These are phyloP conservation scores for Cryptotermes secundus DNA, from an alignment of 1,140 invertebrate genomes.

Conservation along the genomic window DNA sequence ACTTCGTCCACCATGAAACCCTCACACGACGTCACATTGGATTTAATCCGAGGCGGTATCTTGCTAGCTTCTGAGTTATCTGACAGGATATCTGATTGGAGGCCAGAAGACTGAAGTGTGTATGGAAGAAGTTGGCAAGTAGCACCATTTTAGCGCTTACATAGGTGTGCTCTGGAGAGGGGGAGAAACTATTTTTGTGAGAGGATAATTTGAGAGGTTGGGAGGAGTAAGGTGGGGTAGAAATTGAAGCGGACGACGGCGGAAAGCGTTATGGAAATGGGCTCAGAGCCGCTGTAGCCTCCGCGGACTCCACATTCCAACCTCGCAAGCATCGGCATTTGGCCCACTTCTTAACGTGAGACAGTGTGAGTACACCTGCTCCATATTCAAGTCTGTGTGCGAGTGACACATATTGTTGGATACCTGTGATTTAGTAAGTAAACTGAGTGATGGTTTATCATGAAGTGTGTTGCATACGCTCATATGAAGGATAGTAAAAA, in stretches of 20 bases:
- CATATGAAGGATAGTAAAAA: too few species aligned
- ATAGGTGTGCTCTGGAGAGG: not conserved
- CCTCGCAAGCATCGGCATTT: constrained; percentile 40
- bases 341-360: constrained; percentile 37
- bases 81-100: too few species aligned
- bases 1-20: too few species aligned
- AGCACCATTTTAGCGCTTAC: not conserved
- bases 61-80: too few species aligned
- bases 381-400: too few species aligned
- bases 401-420: too few species aligned
- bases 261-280: not conserved
- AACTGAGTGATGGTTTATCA: too few species aligned
- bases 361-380: constrained; percentile 4
- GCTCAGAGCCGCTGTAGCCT: constrained; percentile 54
- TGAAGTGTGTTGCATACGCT: too few species aligned
- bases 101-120: too few species aligned
- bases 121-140: not conserved
- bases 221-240: not conserved
- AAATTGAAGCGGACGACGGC: not conserved
- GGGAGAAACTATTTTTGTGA: not conserved
- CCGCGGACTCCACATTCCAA: constrained; percentile 59
- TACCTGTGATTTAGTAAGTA: too few species aligned
- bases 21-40: too few species aligned
- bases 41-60: too few species aligned
- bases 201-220: not conserved